These are phyloP conservation scores for Venustaconcha ellipsiformis DNA, from an alignment of 1,140 invertebrate genomes.

Conservation along the genomic window DNA sequence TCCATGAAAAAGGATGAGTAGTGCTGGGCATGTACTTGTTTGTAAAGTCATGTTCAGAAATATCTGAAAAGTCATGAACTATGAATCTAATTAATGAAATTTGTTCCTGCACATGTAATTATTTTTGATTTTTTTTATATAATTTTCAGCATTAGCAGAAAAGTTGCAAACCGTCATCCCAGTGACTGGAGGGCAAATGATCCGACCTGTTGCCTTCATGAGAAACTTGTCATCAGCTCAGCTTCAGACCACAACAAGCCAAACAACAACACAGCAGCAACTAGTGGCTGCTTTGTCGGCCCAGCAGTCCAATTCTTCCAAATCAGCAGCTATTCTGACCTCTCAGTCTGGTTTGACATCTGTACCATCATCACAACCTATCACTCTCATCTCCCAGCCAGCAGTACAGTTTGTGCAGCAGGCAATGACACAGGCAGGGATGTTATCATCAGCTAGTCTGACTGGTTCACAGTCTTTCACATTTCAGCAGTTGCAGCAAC, in stretches of 20 bases:
- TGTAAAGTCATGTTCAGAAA: no score
- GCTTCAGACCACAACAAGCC: constrained; percentile 28
- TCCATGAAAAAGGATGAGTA: no score
- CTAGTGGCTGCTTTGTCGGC: constrained; percentile 19
- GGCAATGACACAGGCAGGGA: constrained; percentile 22
- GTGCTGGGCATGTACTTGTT: no score
- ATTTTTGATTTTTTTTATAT: background rate
- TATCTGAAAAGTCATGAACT: no score
- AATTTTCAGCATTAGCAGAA: constrained; percentile 31
- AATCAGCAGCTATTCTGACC: constrained; percentile 25
- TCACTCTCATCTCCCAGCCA: constrained; percentile 31
- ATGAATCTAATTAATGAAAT: no score
- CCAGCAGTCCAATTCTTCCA: constrained; percentile 26
- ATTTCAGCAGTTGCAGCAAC: constrained; percentile 27
- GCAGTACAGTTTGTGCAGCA: constrained; percentile 40
- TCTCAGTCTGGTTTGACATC: constrained; percentile 18
- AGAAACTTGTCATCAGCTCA: constrained; percentile 27
- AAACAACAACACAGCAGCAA: constrained; percentile 32
- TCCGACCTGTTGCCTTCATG: constrained; percentile 23
- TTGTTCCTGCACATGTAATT: background rate
- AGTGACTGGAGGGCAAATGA: constrained; percentile 13
- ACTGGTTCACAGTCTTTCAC: constrained; percentile 18
- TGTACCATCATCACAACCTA: constrained; percentile 4
- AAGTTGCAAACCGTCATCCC: constrained; percentile 41
- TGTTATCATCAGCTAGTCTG: background rate